Base-by-base conservation (phyloP, 2,888 invertebrate species). In the Gastrophysa polygoni region DNA sequence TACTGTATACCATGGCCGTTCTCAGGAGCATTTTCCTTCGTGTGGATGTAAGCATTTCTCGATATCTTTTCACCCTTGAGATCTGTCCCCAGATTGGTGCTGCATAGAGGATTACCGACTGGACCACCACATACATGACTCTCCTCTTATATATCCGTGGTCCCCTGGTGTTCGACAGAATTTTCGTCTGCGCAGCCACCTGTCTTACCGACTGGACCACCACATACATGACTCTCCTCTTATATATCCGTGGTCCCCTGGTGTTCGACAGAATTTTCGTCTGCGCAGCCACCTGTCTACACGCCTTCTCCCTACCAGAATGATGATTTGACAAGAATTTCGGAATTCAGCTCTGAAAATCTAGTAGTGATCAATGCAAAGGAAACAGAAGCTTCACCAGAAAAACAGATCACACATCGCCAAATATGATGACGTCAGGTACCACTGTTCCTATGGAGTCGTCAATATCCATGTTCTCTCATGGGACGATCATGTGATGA, bases 101-200 rank as follows among this genome's bases (percentile, higher is more conserved):
- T n/a, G n/a, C n/a, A n/a, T n/a, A n/a, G n/a, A n/a, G n/a, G n/a
- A n/a, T n/a, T n/a, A n/a, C n/a, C n/a, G 59, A 52, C 18, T 44
- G 18, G 10, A 57, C 38, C 24, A 55, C 59, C 10, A 4, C 21
- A 8, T 16, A 29, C 3, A 50, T 16, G n/a, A 50, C 20, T 29
- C 18, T 18, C n/a, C 58, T 29, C 29, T 50, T 58, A 18, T 17
- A 20, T 3, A 17, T 20, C 14, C 34, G 17, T 11, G 28, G 49
- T 38, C 50, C 58, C 43, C 50, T 11, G n/a, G 24, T 32, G 29
- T 58, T 58, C 16, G 49, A 49, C 48, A 57, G 48, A 28, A 57
- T 8, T 2, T 29, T 14, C 14, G 18, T 16, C 5, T 32, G 28
- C 17, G 29, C 24, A n/a, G 49, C 32, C n/a, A 18, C 49, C 5